Conservation (phyloP, 1,140 invertebrate genomes). For the Eriosoma lanigerum region DNA sequence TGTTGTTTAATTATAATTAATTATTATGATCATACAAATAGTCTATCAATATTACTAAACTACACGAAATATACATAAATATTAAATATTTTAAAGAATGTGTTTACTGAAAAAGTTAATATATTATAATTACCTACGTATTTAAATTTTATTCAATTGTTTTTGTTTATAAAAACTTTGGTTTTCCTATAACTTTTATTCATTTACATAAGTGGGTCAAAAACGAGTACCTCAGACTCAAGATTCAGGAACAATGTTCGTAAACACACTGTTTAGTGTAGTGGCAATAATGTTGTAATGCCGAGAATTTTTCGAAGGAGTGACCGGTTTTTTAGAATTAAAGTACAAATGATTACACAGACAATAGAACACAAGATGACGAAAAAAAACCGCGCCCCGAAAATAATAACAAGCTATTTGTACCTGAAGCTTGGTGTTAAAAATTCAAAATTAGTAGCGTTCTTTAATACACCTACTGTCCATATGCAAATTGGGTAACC, state of each 20-base stretch:
- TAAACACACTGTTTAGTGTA: slow-evolving; percentile 15
- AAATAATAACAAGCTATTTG: slow-evolving; percentile 41
- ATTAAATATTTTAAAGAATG: too few relatives aligned
- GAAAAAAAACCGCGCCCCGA: slow-evolving; percentile 36
- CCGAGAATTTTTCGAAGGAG: slow-evolving; percentile 24
- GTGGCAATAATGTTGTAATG: slow-evolving; percentile 24
- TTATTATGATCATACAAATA: not conserved
- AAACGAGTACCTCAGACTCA: not conserved
- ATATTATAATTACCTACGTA: too few relatives aligned
- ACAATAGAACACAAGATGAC: slow-evolving; percentile 35
- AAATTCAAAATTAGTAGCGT: slow-evolving; percentile 42
- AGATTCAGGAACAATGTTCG: not conserved
- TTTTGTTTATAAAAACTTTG: slow-evolving; percentile 2
- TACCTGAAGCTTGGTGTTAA: slow-evolving; percentile 36
- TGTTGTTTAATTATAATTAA: too few relatives aligned
- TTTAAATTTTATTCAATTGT: not conserved
- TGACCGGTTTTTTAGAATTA: slow-evolving; percentile 35
- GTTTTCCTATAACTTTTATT: not conserved
- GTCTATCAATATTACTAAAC: not conserved
- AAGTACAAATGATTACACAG: slow-evolving; percentile 24
- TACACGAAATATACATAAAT: not conserved
- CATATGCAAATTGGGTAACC: slow-evolving; percentile 25
- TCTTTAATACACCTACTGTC: slow-evolving; percentile 41
- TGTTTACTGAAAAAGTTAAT: too few relatives aligned
- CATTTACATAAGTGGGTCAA: slow-evolving; percentile 28